Base-by-base conservation (phyloP, 2,888 invertebrate species). In the Diabrotica balteata region DNA sequence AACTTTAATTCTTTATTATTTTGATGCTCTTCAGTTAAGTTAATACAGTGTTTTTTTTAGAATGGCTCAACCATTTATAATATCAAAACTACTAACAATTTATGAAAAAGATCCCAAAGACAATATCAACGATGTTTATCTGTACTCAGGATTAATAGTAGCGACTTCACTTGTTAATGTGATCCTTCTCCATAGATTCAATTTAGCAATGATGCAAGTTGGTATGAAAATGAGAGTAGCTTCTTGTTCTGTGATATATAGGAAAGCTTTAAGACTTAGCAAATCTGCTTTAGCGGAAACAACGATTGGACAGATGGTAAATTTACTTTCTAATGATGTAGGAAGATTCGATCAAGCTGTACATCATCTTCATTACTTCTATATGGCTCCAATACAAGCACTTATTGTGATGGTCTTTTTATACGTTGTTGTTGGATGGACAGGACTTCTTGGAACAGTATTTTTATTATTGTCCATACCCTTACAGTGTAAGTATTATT, bases 331-430 rank as follows among this genome's bases (percentile, higher is more conserved):
- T 9, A 76, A 76, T 59, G 77, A 77, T 82, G 94, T 95, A 0
- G 91, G 90, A 72, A 85, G 94, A 66, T 94, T 96, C 82, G 95
- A 96, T 82, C 87, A 92, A 84, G 91, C 91, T 4, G 87, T 90
- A n/a, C 85, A 93, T 63, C 93, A 93, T 80, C 80, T 94, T 8
- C 92, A 94, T 80, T 93, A 93, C 79, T 82, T 95, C 6, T 91
- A 94, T 87, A 86, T 94, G 42, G 93, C 93, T 0, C 90, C 90
- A 0, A 75, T 90, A 8, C 87, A 89, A 77, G 85, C 88, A 1
- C 71, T 86, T 1, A 85, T 88, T 44, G 87, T 88, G 9, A 84
- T 88, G 47, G 85, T 82, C 63, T 85, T 90, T 61, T 79, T 89
- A 54, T 85, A 83, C 74, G 70, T 73, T 46, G 79, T 82, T 68